phyloP scores from a whole-genome alignment of 2,888 invertebrate genomes.

The Orthosia incerta region DNA sequence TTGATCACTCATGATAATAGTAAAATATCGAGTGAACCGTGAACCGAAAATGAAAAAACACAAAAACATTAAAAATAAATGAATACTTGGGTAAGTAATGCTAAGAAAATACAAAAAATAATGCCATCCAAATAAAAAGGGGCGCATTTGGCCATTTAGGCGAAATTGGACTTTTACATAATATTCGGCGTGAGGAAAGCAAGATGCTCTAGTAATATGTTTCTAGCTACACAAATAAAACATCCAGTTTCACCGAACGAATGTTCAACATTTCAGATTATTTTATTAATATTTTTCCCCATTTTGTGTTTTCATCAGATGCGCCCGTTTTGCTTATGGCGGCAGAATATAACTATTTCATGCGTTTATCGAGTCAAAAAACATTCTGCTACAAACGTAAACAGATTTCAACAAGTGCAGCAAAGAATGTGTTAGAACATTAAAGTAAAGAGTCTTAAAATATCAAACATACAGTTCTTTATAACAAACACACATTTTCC shows the following conservation, averaged over 20 bases:
- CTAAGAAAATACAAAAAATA: slow-evolving; percentile 15
- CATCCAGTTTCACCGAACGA: too few species aligned
- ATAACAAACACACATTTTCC: slow-evolving; percentile 15
- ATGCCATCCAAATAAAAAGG: too few species aligned
- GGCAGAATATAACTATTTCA: slow-evolving; percentile 11
- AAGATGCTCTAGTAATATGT: too few species aligned
- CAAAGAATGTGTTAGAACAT: slow-evolving; percentile 4
- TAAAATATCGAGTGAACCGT: slow-evolving; percentile 39
- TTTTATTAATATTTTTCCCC: too few species aligned
- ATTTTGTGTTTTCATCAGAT: too few species aligned
- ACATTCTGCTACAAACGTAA: neutral
- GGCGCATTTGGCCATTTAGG: too few species aligned
- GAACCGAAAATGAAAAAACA: slow-evolving; percentile 29
- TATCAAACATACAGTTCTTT: slow-evolving; percentile 41
- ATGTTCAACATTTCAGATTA: too few species aligned
- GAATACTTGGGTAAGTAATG: slow-evolving; percentile 6
- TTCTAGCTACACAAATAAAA: too few species aligned
- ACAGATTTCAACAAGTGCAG: slow-evolving; percentile 19
- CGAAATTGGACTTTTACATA: too few species aligned
- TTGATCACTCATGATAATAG: slow-evolving; percentile 13
- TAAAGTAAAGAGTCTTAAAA: slow-evolving; percentile 21
- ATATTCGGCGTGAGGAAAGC: too few species aligned
- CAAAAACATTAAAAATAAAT: slow-evolving; percentile 9
- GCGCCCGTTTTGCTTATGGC: too few species aligned
- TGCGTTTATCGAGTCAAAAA: slow-evolving; percentile 3